Evolutionary conservation across 2,113 vertebrate species (phyloP).

Genomic region (Pteropus alecto): DNA sequence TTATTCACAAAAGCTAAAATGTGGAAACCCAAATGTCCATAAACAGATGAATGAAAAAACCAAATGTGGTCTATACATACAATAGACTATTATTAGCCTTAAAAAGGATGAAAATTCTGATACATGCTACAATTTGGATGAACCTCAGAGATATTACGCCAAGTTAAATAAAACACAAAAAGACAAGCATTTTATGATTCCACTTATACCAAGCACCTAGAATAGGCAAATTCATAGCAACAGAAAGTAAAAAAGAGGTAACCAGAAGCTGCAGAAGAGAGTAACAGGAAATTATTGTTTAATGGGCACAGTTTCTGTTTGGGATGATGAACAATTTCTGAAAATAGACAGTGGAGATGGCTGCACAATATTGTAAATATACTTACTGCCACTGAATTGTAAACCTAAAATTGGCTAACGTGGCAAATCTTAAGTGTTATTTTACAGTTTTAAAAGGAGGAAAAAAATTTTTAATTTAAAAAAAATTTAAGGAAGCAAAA

Average conservation of each 20-base stretch:
- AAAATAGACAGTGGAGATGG: background rate
- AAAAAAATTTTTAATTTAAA: background rate
- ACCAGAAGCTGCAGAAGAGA: background rate
- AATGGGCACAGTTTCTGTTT: background rate
- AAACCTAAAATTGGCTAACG: background rate
- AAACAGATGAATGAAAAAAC: background rate
- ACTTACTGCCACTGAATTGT: background rate
- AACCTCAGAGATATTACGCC: background rate
- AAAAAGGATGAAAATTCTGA: background rate
- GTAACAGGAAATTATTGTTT: background rate
- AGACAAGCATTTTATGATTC: background rate
- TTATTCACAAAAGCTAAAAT: background rate
- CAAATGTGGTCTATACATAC: background rate
- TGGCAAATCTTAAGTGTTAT: background rate
- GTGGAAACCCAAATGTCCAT: background rate
- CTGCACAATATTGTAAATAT: background rate
- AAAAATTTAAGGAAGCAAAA: background rate
- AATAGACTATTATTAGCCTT: background rate
- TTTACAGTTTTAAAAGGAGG: background rate
- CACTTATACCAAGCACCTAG: background rate
- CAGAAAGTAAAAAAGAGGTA: background rate
- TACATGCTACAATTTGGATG: background rate
- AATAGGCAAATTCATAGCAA: background rate
- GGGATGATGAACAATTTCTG: background rate
- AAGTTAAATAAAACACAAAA: background rate